Base-by-base conservation (phyloP, 2,797 vertebrate genomes). In the Vipera latastei region DNA sequence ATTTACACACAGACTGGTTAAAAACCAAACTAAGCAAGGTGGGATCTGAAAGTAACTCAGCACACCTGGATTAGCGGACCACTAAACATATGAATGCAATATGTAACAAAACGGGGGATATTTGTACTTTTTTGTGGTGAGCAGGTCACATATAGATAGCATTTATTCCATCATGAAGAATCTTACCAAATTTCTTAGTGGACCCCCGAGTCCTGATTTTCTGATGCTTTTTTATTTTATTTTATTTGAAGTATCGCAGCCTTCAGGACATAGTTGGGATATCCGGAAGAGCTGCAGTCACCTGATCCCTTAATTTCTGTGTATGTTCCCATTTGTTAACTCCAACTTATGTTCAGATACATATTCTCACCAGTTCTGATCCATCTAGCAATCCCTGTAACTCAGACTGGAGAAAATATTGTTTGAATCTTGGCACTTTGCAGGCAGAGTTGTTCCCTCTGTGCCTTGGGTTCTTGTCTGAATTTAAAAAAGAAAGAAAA, bases 1-100 rank as follows among this genome's bases (percentile, higher is more conserved):
- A 85, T 6, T 12, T 38, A 57, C 85, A 65, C 88, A 32, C 22
- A 51, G 48, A 73, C 28, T 26, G 51, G 32, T 93, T 93, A 60
- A 85, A 89, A 93, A 63, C 69, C 92, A 93, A 93, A 93, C 89
- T 48, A 86, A 83, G n/a, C 59, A 65, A 57, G 48, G 59, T 85
- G 57, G 83, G 25, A n/a, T 63, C 59, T 44, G 22, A 57, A 63
- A 91, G 18, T 65, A 89, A 88, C 5, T 26, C 48, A 61, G 25
- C 13, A 2, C 18, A 59, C 12, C 20, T 38, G 18, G 57, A 89
- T 89, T 65, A 63, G 25, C 32, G 59, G 90, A 61, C 57, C 90
- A 48, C 86, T 63, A 60, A 89, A 85, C 32, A 25, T 56, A 90
- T 48, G 32, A 93, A 65, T 2, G 55, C 69, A 32, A 56, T 48